Conservation (phyloP, 2,113 vertebrate species). For the Tachuris rubrigastra region DNA sequence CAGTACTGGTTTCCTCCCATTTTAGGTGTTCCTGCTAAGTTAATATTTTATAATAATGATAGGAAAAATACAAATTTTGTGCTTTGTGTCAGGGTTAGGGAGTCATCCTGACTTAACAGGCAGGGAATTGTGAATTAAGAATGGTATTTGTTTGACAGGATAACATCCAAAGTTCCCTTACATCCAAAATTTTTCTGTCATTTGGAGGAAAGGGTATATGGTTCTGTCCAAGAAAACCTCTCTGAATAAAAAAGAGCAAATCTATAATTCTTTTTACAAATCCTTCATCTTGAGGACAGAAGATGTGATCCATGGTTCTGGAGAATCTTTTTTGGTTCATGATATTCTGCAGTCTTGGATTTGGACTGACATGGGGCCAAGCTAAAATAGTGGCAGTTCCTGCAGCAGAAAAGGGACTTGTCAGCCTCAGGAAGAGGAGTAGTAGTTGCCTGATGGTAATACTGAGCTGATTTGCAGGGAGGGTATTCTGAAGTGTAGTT, state of each 20-base stretch:
- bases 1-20: background rate
- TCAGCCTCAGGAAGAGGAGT: background rate
- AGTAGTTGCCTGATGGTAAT: background rate
- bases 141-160: background rate
- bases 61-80: background rate
- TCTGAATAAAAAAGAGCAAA: background rate
- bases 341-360: background rate
- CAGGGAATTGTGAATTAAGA: background rate
- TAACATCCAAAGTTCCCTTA: background rate
- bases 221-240: background rate
- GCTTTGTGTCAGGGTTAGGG: background rate
- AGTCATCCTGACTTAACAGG: background rate
- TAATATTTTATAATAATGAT: background rate
- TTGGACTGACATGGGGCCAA: background rate
- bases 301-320: fast-evolving
- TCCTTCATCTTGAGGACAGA: background rate
- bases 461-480: background rate
- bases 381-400: background rate
- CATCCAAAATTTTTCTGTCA: background rate
- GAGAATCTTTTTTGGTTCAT: background rate
- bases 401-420: background rate
- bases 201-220: background rate
- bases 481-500: background rate
- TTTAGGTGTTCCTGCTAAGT: background rate
- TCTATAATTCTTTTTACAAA: background rate